These are phyloP conservation scores for Syrrhaptes paradoxus DNA, from an alignment of 2,113 vertebrate genomes.

Conservation along the genomic window DNA sequence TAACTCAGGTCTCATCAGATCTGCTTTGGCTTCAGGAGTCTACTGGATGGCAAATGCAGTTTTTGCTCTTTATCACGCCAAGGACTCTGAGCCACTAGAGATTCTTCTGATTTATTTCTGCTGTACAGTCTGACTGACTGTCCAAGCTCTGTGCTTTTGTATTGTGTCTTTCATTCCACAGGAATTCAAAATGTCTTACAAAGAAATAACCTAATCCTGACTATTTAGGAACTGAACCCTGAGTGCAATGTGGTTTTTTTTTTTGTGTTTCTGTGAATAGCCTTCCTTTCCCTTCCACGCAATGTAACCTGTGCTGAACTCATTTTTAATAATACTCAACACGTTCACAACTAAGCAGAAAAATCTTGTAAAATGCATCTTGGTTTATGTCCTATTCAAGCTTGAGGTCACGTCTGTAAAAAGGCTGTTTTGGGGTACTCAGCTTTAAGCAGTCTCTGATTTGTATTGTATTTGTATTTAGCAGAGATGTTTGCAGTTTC, in stretches of 20 bases:
- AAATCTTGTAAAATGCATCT: background rate
- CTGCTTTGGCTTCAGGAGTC: background rate
- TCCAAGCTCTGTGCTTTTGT: background rate
- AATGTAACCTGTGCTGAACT: background rate
- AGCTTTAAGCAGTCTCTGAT: background rate
- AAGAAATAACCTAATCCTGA: background rate
- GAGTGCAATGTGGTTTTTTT: background rate
- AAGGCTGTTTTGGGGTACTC: background rate
- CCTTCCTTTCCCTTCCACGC: background rate
- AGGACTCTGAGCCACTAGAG: background rate
- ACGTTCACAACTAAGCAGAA: background rate
- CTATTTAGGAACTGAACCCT: background rate
- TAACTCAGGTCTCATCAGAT: background rate
- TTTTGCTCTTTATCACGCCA: background rate
- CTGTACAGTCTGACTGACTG: background rate
- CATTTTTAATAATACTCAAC: background rate
- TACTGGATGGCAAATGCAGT: background rate
- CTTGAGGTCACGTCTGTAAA: background rate
- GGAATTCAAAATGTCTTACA: background rate
- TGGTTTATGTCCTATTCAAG: background rate
- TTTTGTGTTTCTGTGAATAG: background rate
- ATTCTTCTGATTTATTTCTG: slow-evolving; percentile 16
- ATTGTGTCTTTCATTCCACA: background rate
- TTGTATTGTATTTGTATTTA: background rate
- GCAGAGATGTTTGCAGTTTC: background rate